These are phyloP conservation scores for Grapholita molesta DNA, from an alignment of 1,140 invertebrate species.

Conservation along the genomic window DNA sequence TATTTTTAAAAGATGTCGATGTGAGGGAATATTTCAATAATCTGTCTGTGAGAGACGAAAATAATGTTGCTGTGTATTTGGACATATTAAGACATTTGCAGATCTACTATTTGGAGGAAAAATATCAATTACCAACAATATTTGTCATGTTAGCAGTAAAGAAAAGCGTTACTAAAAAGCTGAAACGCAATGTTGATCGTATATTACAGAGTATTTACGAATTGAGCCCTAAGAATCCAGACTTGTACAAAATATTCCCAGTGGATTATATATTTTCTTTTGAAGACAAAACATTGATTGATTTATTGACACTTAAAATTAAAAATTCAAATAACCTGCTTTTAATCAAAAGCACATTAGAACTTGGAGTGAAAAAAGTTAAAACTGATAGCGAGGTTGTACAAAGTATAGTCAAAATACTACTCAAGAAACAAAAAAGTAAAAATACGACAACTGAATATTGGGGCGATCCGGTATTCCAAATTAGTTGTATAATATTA, in stretches of 20 bases:
- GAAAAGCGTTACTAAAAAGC: slow-evolving; percentile 55
- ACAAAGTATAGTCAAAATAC: slow-evolving; percentile 51
- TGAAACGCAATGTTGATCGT: slow-evolving; percentile 44
- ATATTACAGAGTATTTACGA: slow-evolving; percentile 54
- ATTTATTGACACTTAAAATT: slow-evolving; percentile 53
- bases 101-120: slow-evolving; percentile 60
- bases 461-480: slow-evolving; percentile 56
- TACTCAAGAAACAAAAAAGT: slow-evolving; percentile 48
- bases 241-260: slow-evolving; percentile 61
- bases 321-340: slow-evolving; percentile 51
- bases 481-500: slow-evolving; percentile 60
- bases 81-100: slow-evolving; percentile 50
- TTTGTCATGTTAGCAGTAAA: slow-evolving; percentile 56
- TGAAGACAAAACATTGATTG: slow-evolving; percentile 39
- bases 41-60: slow-evolving; percentile 32
- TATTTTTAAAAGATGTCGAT: slow-evolving; percentile 44
- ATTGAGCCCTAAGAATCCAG: slow-evolving; percentile 54
- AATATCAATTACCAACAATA: slow-evolving; percentile 53
- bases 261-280: slow-evolving; percentile 56
- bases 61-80: slow-evolving; percentile 38
- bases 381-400: slow-evolving; percentile 56
- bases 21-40: slow-evolving; percentile 42
- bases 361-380: slow-evolving; percentile 62
- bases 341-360: slow-evolving; percentile 51
- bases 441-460: slow-evolving; percentile 35